These are phyloP conservation scores for Tachuris rubrigastra DNA, from an alignment of 2,113 vertebrate species.

Conservation along the genomic window DNA sequence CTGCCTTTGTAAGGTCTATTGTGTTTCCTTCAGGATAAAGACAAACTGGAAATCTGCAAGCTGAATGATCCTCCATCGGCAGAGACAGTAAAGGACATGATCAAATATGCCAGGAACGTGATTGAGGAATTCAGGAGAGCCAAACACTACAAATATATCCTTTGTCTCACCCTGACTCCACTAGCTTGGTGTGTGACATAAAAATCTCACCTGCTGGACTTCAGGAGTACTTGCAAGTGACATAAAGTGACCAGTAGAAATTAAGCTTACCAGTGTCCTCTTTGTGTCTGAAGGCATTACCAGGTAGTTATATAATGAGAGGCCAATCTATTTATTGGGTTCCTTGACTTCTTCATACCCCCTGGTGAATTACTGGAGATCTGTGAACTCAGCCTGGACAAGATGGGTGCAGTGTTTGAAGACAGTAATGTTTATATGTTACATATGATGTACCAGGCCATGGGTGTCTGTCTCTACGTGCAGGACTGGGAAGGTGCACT, in stretches of 20 bases:
- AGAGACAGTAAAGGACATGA: slow-evolving; percentile 81
- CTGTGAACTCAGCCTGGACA: slow-evolving; percentile 91
- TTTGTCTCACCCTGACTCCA: slow-evolving; percentile 46
- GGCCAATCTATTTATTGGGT: neutral
- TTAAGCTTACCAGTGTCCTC: neutral
- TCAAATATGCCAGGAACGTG: slow-evolving; percentile 85
- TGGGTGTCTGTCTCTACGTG: slow-evolving; percentile 92
- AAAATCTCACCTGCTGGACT: neutral
- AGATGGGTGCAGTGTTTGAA: slow-evolving; percentile 89
- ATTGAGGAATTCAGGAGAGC: slow-evolving; percentile 89
- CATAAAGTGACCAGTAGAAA: neutral
- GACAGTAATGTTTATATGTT: slow-evolving; percentile 93
- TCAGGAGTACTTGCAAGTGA: neutral
- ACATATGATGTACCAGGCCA: slow-evolving; percentile 98
- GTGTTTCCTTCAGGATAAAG: slow-evolving; percentile 81
- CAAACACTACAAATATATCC: slow-evolving; percentile 93
- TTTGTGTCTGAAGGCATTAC: neutral
- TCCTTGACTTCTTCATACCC: slow-evolving; percentile 86
- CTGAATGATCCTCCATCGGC: slow-evolving; percentile 75
- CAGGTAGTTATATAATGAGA: neutral
- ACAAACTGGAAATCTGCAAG: slow-evolving; percentile 86
- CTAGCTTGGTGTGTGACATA: neutral
- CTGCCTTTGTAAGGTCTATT: neutral
- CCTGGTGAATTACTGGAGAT: slow-evolving; percentile 92
- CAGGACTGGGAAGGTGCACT: slow-evolving; percentile 86